phyloP scores from a whole-genome alignment of 2,113 vertebrate species.

The Gopherus evgoodei region DNA sequence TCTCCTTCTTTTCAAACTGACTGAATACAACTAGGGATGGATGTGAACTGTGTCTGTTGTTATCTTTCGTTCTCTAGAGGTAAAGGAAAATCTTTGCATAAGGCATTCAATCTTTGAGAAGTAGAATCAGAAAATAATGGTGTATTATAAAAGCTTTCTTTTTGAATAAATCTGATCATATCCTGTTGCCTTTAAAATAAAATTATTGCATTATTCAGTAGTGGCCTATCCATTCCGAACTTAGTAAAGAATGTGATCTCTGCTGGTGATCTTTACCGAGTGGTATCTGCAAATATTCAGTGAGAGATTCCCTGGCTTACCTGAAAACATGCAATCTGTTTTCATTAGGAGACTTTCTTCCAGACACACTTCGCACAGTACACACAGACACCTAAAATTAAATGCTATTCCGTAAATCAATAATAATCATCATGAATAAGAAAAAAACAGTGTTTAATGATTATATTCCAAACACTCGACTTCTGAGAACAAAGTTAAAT shows the following conservation, averaged over 20 bases:
- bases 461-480: neutral
- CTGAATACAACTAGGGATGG: slow-evolving; percentile 59
- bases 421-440: neutral
- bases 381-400: slow-evolving; percentile 2
- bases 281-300: neutral
- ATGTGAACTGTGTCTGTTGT: slow-evolving; percentile 8
- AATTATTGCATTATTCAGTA: neutral
- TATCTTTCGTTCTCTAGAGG: slow-evolving; percentile 27
- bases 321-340: neutral
- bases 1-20: slow-evolving; percentile 69
- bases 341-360: neutral
- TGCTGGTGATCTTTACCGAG: slow-evolving; percentile 18
- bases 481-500: slow-evolving; percentile 12
- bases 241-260: slow-evolving; percentile 37
- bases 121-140: neutral
- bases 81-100: slow-evolving; percentile 2
- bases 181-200: neutral
- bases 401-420: slow-evolving; percentile 23
- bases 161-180: neutral
- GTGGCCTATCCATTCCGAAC: slow-evolving; percentile 18
- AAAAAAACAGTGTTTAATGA: slow-evolving; percentile 30
- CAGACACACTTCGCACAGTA: neutral
- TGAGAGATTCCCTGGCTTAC: neutral
- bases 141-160: neutral
- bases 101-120: neutral